phyloP scores from a whole-genome alignment of 23 tunicate genomes.

The Trididemnum nubilum region DNA sequence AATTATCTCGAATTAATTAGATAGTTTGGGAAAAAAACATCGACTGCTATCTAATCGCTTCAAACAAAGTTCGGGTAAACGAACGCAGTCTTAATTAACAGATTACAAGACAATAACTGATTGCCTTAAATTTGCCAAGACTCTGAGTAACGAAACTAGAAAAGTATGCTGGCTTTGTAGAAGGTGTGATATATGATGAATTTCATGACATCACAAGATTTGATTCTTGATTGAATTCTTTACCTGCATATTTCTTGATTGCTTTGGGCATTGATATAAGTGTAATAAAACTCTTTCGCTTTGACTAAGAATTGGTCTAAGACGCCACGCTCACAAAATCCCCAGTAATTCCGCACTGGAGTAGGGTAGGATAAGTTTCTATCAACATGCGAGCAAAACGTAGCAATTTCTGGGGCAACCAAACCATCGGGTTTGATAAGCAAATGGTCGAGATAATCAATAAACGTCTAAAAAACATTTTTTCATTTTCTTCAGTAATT shows the following conservation, averaged over 20 bases:
- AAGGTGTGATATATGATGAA: too few species aligned
- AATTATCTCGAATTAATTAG: too few species aligned
- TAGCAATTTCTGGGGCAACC: not conserved
- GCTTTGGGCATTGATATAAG: not conserved
- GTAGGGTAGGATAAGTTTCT: not conserved
- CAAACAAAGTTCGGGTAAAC: not conserved
- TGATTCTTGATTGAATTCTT: too few species aligned
- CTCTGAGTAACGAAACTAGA: too few species aligned
- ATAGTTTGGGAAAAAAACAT: too few species aligned
- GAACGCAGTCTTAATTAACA: not conserved
- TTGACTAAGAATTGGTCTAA: not conserved
- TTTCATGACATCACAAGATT: too few species aligned
- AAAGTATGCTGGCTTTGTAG: too few species aligned
- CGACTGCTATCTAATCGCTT: too few species aligned
- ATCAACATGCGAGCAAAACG: not conserved
- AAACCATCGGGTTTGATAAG: not conserved
- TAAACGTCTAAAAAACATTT: not conserved
- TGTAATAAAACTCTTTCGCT: not conserved
- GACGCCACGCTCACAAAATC: slow-evolving; percentile 9
- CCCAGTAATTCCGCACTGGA: not conserved
- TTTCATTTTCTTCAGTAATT: not conserved
- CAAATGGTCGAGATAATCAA: not conserved
- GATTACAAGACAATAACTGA: not conserved
- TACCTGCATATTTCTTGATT: slow-evolving; percentile 9
- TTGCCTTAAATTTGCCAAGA: too few species aligned